These are phyloP conservation scores for Aspidiotus destructor DNA, from an alignment of 2,888 invertebrate species.

Conservation along the genomic window DNA sequence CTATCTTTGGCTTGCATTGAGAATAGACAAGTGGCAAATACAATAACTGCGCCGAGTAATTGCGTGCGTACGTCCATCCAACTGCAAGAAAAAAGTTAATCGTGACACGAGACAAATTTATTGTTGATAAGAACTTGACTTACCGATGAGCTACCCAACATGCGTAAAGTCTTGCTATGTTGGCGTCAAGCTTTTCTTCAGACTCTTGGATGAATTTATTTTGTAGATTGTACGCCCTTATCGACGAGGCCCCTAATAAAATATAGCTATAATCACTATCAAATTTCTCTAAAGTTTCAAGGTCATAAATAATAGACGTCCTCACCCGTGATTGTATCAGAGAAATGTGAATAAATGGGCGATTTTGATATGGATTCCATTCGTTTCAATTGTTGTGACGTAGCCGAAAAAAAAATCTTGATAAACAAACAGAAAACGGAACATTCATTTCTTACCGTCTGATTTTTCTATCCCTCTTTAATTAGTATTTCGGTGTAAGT, in stretches of 20 bases:
- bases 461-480: no score
- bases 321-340: slow-evolving; percentile 71
- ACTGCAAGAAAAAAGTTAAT: slow-evolving; percentile 43
- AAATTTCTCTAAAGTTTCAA: not conserved
- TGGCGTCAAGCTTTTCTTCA: slow-evolving; percentile 79
- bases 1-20: slow-evolving; percentile 69
- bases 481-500: no score
- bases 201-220: slow-evolving; percentile 79
- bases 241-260: slow-evolving; percentile 56
- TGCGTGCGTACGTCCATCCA: slow-evolving; percentile 94
- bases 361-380: slow-evolving; percentile 88
- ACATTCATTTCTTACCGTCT: no score
- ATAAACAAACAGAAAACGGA: no score
- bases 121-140: slow-evolving; percentile 10
- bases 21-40: slow-evolving; percentile 87
- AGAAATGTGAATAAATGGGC: slow-evolving; percentile 94
- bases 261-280: no score
- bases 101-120: no score
- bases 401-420: slow-evolving; percentile 87
- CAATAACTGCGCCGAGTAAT: slow-evolving; percentile 91
- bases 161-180: slow-evolving; percentile 86
- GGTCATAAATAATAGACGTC: not conserved
- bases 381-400: slow-evolving; percentile 86
- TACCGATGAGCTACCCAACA: slow-evolving; percentile 78
- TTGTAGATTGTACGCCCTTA: slow-evolving; percentile 74